Evolutionary conservation across 1,140 invertebrate species (phyloP).

Genomic region (Drosophila trapezifrons): DNA sequence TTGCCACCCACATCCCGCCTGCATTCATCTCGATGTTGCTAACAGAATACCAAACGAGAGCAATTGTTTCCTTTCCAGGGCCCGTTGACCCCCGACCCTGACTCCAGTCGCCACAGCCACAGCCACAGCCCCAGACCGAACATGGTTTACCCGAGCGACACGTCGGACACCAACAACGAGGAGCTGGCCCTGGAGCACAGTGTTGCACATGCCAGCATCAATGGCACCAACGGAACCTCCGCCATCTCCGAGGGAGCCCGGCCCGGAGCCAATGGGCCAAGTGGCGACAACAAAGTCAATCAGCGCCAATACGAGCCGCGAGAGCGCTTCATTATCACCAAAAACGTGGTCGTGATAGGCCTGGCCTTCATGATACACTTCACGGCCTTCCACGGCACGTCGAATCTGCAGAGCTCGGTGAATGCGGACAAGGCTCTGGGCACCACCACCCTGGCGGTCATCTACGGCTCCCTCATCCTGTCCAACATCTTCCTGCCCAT

Average conservation of each 20-base stretch:
- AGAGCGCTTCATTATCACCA: slow-evolving; percentile 88
- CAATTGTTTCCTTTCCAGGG: slow-evolving; percentile 27
- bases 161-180: slow-evolving; percentile 45
- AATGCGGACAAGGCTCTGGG: slow-evolving; percentile 93
- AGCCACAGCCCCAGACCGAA: background rate
- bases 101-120: background rate
- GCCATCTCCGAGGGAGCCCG: background rate
- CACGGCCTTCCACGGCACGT: slow-evolving; percentile 95
- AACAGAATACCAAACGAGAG: slow-evolving; percentile 29
- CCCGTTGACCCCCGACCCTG: slow-evolving; percentile 16
- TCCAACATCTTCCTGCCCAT: slow-evolving; percentile 96
- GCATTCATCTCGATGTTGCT: slow-evolving; percentile 7
- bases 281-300: slow-evolving; percentile 48
- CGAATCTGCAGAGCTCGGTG: slow-evolving; percentile 94
- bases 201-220: slow-evolving; percentile 27
- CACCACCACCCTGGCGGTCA: slow-evolving; percentile 92
- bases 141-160: slow-evolving; percentile 35
- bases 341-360: slow-evolving; percentile 93
- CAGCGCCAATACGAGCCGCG: slow-evolving; percentile 68
- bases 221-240: background rate
- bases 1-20: background rate
- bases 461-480: slow-evolving; percentile 94
- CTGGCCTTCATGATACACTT: slow-evolving; percentile 96
- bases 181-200: slow-evolving; percentile 48
- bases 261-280: background rate